Evolutionary conservation across 2,888 invertebrate species (phyloP).

Genomic region (Panorpa germanica): DNA sequence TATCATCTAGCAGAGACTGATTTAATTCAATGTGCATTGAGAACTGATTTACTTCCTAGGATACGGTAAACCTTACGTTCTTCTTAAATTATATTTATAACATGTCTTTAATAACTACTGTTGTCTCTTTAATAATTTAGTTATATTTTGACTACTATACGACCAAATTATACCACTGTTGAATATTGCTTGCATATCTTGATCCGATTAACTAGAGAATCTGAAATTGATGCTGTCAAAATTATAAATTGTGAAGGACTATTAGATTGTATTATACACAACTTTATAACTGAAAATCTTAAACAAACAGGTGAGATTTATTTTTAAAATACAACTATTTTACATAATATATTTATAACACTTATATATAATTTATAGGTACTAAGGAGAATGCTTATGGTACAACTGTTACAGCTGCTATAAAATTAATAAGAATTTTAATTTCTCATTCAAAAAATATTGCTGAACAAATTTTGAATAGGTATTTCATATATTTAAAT

Average conservation of each 20-base stretch:
- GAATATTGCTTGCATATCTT: constrained; percentile 61
- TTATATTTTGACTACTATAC: constrained; percentile 53
- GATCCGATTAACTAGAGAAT: constrained; percentile 60
- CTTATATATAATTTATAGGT: constrained; percentile 23
- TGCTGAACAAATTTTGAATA: too few relatives aligned
- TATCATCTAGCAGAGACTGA: constrained; percentile 73
- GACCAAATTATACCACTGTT: constrained; percentile 52
- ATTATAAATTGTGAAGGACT: constrained; percentile 44
- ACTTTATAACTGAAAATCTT: constrained; percentile 32
- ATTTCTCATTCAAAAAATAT: constrained; percentile 37
- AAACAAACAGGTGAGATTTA: constrained; percentile 12
- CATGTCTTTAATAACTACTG: constrained; percentile 1
- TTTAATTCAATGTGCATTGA: constrained; percentile 48
- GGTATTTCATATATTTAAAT: too few relatives aligned
- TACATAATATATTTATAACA: constrained; percentile 12
- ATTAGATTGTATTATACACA: constrained; percentile 33
- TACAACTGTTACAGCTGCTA: constrained; percentile 44
- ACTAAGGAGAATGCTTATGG: constrained; percentile 33
- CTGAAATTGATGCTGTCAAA: constrained; percentile 39
- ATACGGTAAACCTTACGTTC: constrained; percentile 27
- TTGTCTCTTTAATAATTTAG: constrained; percentile 22
- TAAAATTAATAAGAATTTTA: constrained; percentile 56
- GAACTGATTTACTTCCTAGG: constrained; percentile 60
- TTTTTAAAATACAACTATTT: constrained; percentile 2
- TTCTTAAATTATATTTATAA: constrained; percentile 4